A percentile compares a stretch with the other conserved stretches of the same genome.
Evolutionary conservation across 2,888 invertebrate genomes (phyloP).

Genomic region (Pyrochroa serraticornis): DNA sequence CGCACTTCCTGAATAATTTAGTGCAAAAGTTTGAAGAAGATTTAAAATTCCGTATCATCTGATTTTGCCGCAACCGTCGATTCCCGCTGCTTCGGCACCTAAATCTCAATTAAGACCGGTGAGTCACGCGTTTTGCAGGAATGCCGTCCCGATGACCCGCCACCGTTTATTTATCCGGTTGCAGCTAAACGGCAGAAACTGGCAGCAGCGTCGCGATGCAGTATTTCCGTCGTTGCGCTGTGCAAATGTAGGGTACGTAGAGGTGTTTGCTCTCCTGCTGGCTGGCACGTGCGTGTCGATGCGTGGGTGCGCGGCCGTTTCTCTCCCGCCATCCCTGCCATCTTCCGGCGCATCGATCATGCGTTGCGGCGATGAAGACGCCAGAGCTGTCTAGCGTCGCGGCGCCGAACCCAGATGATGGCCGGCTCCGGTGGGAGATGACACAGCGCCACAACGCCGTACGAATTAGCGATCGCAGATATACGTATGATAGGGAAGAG

Average conservation of each 20-base stretch:
- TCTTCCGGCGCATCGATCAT: conserved; percentile 24
- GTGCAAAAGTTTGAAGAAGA: too few species aligned
- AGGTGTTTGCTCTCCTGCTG: conserved; percentile 37
- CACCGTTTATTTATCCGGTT: conserved; percentile 6
- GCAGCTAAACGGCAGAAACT: conserved; percentile 7
- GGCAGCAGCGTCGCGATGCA: conserved; percentile 2
- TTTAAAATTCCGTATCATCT: too few species aligned
- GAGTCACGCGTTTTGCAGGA: neutral
- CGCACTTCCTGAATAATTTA: too few species aligned
- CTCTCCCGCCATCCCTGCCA: conserved; percentile 9
- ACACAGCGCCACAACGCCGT: conserved; percentile 17
- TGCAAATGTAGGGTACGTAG: conserved; percentile 43
- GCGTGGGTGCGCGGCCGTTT: conserved; percentile 39
- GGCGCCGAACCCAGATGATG: conserved; percentile 33
- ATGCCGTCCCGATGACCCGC: neutral
- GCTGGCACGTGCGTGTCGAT: conserved; percentile 39
- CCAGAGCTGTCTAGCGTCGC: conserved; percentile 38
- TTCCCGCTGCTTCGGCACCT: too few species aligned
- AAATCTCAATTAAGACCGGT: too few species aligned
- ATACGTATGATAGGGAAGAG: conserved; percentile 32
- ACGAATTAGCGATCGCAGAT: conserved; percentile 39
- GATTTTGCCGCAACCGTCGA: too few species aligned
- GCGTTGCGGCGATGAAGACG: conserved; percentile 3
- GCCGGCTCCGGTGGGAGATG: conserved; percentile 25
- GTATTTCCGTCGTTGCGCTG: conserved; percentile 46